phyloP scores from a whole-genome alignment of 2,797 vertebrate genomes.

The Gymnothorax reevesii region DNA sequence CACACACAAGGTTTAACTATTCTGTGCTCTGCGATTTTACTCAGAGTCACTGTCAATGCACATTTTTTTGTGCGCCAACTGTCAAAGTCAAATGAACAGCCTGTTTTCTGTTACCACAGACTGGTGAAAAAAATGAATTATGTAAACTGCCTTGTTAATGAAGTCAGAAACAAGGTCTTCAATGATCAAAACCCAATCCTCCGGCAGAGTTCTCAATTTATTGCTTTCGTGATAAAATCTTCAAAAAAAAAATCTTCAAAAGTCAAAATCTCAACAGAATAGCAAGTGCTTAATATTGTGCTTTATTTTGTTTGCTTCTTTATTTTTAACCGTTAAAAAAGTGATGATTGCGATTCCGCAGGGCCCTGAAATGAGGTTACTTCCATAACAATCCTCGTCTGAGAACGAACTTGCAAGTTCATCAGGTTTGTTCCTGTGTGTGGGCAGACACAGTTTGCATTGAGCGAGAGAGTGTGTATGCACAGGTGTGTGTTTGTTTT shows the following conservation, averaged over 20 bases:
- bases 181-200: not conserved
- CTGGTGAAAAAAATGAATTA: not conserved
- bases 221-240: not conserved
- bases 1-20: too few species aligned
- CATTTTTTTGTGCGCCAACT: not conserved
- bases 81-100: not conserved
- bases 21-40: too few species aligned
- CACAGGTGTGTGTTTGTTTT: not conserved
- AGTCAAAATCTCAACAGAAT: not conserved
- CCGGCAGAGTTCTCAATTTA: not conserved
- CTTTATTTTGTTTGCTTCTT: not conserved
- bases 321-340: not conserved
- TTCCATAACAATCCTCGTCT: not conserved
- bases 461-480: not conserved
- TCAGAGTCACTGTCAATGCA: too few species aligned
- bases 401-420: not conserved
- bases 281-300: not conserved
- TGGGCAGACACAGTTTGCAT: constrained; percentile 9
- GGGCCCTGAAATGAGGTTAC: not conserved
- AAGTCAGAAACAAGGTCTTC: not conserved
- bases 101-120: not conserved
- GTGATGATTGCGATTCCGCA: not conserved
- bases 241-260: not conserved
- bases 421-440: not conserved
- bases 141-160: not conserved